Conservation (phyloP, 2,888 invertebrate species). For the Ashinkailepas kermadecensis region DNA sequence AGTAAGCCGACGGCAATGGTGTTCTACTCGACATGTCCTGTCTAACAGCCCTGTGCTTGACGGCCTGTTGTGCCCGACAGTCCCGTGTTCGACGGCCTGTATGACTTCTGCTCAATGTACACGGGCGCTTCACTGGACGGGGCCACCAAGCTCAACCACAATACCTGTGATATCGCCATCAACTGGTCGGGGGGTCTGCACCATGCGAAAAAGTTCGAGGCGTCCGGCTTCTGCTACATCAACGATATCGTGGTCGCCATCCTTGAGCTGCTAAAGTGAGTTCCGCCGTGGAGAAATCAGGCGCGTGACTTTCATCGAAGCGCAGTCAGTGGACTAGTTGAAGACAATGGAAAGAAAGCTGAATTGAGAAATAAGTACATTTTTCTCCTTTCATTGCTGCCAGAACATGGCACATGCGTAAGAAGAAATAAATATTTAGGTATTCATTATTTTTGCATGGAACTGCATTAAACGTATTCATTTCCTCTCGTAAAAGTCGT, state of each 20-base stretch:
- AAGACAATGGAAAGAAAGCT: no score
- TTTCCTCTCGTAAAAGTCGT: no score
- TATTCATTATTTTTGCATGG: no score
- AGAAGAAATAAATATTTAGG: no score
- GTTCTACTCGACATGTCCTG: no score
- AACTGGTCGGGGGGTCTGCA: conserved; percentile 99
- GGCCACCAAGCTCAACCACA: conserved; percentile 90
- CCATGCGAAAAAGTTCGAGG: conserved; percentile 98
- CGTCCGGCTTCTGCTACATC: conserved; percentile 98
- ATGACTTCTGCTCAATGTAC: conserved; percentile 97
- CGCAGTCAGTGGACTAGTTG: no score
- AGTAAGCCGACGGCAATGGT: no score
- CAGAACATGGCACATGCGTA: no score
- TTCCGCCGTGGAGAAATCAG: conserved; percentile 24
- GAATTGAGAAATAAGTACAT: no score
- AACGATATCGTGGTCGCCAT: conserved; percentile 98
- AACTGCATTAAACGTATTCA: no score
- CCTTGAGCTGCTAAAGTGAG: conserved; percentile 69
- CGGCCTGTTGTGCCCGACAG: conserved; percentile 23
- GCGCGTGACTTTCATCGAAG: no score
- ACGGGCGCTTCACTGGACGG: conserved; percentile 97
- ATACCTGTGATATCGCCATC: conserved; percentile 92
- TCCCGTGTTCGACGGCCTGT: conserved; percentile 57
- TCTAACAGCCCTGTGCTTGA: background rate
- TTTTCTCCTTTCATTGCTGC: no score